Evolutionary conservation across 1,140 invertebrate species (phyloP).

Genomic region (Drepana arcuata): DNA sequence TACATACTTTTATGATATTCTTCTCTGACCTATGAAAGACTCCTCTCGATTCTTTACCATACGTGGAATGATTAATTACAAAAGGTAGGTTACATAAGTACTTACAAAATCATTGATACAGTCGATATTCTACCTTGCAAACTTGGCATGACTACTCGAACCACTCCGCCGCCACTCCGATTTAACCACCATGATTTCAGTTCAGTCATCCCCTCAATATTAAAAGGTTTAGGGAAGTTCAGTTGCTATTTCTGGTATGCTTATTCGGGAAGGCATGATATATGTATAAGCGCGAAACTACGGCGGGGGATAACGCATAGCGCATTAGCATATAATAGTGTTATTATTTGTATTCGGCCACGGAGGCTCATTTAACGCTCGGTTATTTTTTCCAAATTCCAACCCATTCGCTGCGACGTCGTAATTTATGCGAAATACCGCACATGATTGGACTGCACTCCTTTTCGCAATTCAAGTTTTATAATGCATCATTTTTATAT

Average conservation of each 20-base stretch:
- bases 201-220: constrained; percentile 11
- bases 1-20: too few relatives aligned
- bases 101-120: too few relatives aligned
- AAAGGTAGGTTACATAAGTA: too few relatives aligned
- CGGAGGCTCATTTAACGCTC: constrained; percentile 40
- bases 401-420: constrained; percentile 24
- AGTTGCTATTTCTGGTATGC: constrained; percentile 23
- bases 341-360: constrained; percentile 58
- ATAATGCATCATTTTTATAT: too few relatives aligned
- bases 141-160: too few relatives aligned
- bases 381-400: constrained; percentile 55
- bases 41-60: too few relatives aligned
- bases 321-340: constrained; percentile 62
- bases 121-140: too few relatives aligned
- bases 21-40: too few relatives aligned
- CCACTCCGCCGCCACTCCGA: too few relatives aligned
- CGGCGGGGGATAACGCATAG: constrained; percentile 45
- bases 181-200: too few relatives aligned
- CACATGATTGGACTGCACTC: constrained; percentile 34
- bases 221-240: constrained; percentile 15
- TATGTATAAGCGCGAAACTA: constrained; percentile 29
- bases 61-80: too few relatives aligned
- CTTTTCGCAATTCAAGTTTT: too few relatives aligned
- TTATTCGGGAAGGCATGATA: constrained; percentile 31
- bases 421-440: constrained; percentile 61